phyloP scores from a whole-genome alignment of 2,113 vertebrate genomes.

The Caranx melampygus region DNA sequence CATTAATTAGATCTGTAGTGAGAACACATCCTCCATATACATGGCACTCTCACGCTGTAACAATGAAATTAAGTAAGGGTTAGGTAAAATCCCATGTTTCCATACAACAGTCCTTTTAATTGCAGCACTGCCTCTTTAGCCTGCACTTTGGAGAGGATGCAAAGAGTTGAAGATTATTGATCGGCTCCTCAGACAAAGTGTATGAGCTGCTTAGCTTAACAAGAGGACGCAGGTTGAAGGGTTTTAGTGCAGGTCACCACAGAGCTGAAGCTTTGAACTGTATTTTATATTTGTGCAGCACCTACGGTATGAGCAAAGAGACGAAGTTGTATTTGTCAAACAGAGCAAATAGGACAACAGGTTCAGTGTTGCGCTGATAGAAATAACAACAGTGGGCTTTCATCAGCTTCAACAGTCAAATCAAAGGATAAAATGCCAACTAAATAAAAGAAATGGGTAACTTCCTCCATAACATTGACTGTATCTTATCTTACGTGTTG shows the following conservation, averaged over 20 bases:
- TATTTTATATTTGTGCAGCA: background rate
- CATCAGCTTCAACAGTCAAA: background rate
- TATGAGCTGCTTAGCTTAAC: constrained; percentile 16
- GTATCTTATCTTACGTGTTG: too few relatives aligned
- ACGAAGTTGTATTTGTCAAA: background rate
- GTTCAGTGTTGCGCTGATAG: background rate
- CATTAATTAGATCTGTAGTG: background rate
- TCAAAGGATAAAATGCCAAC: background rate
- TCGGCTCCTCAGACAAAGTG: constrained; percentile 13
- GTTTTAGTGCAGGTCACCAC: background rate
- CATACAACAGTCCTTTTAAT: background rate
- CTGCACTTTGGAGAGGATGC: constrained; percentile 20
- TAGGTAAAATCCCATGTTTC: background rate
- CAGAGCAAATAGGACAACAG: background rate
- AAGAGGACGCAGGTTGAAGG: background rate
- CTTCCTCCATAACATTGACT: too few relatives aligned
- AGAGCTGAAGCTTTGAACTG: background rate
- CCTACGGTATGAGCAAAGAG: background rate
- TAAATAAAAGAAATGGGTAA: background rate
- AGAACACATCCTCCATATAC: background rate
- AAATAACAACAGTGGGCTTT: background rate
- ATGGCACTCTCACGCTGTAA: background rate
- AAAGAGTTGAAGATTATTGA: constrained; percentile 26
- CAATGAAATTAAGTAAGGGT: too few relatives aligned
- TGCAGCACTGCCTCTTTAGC: background rate